Conservation (phyloP, 64 coral and sea anemone species). For the Montipora cactus region DNA sequence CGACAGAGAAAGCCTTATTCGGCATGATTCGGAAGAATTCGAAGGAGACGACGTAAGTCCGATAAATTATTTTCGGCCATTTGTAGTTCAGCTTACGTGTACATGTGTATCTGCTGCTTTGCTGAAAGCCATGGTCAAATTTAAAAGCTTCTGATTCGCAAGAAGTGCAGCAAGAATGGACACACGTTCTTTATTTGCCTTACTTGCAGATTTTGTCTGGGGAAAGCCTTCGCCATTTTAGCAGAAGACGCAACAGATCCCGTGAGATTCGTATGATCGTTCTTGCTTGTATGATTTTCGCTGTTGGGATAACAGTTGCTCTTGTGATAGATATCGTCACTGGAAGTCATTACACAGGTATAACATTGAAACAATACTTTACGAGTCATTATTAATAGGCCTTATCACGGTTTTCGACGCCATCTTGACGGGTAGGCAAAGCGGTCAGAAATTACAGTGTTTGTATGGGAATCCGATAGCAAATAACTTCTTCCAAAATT, state of each 20-base stretch:
- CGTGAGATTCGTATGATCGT: slow-evolving; percentile 41
- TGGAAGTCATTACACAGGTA: slow-evolving; percentile 60
- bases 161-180: no score
- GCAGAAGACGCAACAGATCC: slow-evolving; percentile 14
- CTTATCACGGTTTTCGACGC: no score
- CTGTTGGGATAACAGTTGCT: slow-evolving; percentile 64
- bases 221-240: not conserved
- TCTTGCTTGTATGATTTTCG: slow-evolving; percentile 63
- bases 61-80: not conserved
- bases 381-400: no score
- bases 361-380: no score
- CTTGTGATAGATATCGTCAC: slow-evolving; percentile 70
- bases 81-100: no score
- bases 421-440: no score
- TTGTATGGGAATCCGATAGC: no score
- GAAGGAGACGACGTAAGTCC: not conserved
- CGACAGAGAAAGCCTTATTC: slow-evolving; percentile 26
- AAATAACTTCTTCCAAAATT: no score
- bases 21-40: slow-evolving; percentile 1
- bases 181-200: no score
- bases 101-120: not conserved
- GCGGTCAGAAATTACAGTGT: no score
- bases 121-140: not conserved
- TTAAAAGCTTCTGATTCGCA: not conserved
- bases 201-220: not conserved